These are phyloP conservation scores for Philereme transversata DNA, from an alignment of 2,888 invertebrate genomes.

Conservation along the genomic window DNA sequence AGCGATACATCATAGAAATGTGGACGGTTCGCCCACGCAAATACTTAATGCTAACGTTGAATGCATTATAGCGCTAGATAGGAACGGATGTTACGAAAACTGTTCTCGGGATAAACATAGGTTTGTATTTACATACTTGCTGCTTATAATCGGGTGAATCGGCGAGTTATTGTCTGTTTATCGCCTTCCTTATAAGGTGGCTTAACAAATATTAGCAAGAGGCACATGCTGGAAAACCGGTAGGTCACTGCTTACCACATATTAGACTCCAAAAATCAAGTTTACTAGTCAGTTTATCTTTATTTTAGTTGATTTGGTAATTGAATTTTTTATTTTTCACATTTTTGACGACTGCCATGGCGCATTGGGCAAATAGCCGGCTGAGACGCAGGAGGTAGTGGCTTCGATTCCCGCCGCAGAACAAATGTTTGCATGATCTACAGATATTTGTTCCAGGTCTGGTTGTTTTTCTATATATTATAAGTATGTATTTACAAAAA, in stretches of 20 bases:
- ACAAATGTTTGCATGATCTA: too few species aligned
- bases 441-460: too few species aligned
- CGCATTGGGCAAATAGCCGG: too few species aligned
- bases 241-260: background rate
- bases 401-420: too few species aligned
- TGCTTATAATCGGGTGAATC: slow-evolving; percentile 22
- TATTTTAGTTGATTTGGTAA: too few species aligned
- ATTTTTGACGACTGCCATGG: too few species aligned
- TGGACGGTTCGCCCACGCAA: slow-evolving; percentile 79
- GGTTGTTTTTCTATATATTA: too few species aligned
- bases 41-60: slow-evolving; percentile 63
- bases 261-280: too few species aligned
- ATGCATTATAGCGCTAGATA: slow-evolving; percentile 53
- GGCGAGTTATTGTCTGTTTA: slow-evolving; percentile 23
- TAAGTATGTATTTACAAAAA: too few species aligned
- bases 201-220: slow-evolving; percentile 11
- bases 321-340: too few species aligned
- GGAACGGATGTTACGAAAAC: slow-evolving; percentile 56
- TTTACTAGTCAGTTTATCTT: too few species aligned
- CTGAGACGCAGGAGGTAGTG: too few species aligned
- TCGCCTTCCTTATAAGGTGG: slow-evolving; percentile 17
- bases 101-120: slow-evolving; percentile 32
- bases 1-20: slow-evolving; percentile 81
- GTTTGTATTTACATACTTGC: slow-evolving; percentile 34
- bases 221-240: background rate